These are phyloP conservation scores for Aphidius gifuensis DNA, from an alignment of 1,140 invertebrate genomes.

Conservation along the genomic window DNA sequence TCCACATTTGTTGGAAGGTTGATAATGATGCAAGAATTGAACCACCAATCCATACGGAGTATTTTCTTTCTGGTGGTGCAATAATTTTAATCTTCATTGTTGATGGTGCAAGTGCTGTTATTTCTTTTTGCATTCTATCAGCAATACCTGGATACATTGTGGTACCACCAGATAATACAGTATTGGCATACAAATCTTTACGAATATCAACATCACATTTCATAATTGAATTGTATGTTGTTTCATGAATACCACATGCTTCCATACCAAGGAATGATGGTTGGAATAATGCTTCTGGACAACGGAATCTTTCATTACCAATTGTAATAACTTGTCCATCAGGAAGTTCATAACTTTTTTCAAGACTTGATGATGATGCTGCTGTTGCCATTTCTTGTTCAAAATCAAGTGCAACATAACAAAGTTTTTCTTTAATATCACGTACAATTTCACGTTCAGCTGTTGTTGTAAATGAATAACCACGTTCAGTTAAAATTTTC, in stretches of 20 bases:
- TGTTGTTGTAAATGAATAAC: slow-evolving; percentile 95
- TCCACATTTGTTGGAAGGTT: slow-evolving; percentile 94
- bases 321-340: slow-evolving; percentile 96
- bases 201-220: slow-evolving; percentile 93
- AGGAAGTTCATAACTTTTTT: slow-evolving; percentile 92
- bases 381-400: slow-evolving; percentile 95
- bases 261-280: slow-evolving; percentile 94
- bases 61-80: slow-evolving; percentile 80
- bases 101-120: slow-evolving; percentile 69
- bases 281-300: slow-evolving; percentile 95
- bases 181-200: slow-evolving; percentile 95
- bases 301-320: slow-evolving; percentile 96
- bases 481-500: slow-evolving; percentile 94
- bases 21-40: slow-evolving; percentile 82
- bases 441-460: slow-evolving; percentile 95
- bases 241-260: slow-evolving; percentile 91
- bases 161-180: slow-evolving; percentile 92
- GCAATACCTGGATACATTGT: slow-evolving; percentile 92
- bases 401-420: slow-evolving; percentile 88
- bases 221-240: slow-evolving; percentile 96
- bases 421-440: slow-evolving; percentile 92
- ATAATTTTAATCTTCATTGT: slow-evolving; percentile 84
- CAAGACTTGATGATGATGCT: slow-evolving; percentile 84
- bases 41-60: slow-evolving; percentile 84
- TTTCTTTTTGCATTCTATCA: slow-evolving; percentile 76